Conservation (phyloP, 2,888 invertebrate species). For the Horisme vitalbata region DNA sequence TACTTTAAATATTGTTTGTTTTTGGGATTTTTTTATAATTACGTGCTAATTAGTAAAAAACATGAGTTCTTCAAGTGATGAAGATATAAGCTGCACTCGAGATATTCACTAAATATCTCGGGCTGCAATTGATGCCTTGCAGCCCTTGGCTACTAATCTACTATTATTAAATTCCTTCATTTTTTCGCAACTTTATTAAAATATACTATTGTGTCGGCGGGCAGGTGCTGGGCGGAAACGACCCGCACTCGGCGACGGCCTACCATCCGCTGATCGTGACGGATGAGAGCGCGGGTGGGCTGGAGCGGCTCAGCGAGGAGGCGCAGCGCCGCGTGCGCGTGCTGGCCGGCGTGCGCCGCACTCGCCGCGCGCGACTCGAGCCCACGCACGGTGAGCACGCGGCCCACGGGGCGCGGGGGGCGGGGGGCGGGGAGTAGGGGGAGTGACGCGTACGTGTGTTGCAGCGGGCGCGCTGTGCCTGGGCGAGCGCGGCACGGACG, state of each 20-base stretch:
- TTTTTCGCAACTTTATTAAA: too few species aligned
- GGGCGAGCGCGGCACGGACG: constrained; percentile 86
- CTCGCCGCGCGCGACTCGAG: constrained; percentile 90
- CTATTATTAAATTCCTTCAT: too few species aligned
- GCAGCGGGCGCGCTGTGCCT: constrained; percentile 91
- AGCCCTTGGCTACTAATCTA: too few species aligned
- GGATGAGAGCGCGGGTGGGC: constrained; percentile 92
- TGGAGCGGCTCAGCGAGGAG: constrained; percentile 88
- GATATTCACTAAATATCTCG: too few species aligned
- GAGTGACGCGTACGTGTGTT: background rate
- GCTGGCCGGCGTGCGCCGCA: constrained; percentile 90
- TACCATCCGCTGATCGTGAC: constrained; percentile 96
- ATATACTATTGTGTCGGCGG: too few species aligned
- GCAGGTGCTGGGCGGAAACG: constrained; percentile 84
- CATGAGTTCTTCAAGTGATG: too few species aligned
- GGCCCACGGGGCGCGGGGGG: constrained; percentile 6
- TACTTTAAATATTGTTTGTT: too few species aligned
- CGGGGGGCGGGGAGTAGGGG: constrained; percentile 24
- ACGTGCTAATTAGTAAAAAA: too few species aligned
- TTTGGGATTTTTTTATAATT: too few species aligned
- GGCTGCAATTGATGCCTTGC: too few species aligned
- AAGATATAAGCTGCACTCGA: too few species aligned
- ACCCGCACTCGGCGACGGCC: constrained; percentile 83
- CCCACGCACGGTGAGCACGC: too few species aligned
- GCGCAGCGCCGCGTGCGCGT: constrained; percentile 81